Percentiles rank a stretch among this genome's conserved stretches.
Evolutionary conservation across 2,797 vertebrate species (phyloP).

Genomic region (Furcifer pardalis): DNA sequence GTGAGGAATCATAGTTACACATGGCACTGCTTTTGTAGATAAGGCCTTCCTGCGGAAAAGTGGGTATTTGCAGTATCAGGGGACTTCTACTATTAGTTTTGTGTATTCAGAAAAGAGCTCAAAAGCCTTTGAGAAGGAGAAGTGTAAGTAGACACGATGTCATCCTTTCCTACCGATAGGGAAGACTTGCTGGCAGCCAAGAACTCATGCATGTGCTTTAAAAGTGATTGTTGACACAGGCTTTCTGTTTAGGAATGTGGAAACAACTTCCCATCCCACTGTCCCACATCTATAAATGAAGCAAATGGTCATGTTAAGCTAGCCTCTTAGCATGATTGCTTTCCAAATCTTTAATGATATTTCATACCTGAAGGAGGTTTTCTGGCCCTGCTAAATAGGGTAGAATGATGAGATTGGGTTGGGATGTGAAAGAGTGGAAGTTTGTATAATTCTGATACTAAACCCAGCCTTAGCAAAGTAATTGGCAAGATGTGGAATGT

Average conservation of each 20-base stretch:
- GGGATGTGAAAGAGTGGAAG: background rate
- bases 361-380: slow-evolving; percentile 2
- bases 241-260: slow-evolving; percentile 44
- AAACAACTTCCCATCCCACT: slow-evolving; percentile 38
- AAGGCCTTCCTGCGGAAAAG: slow-evolving; percentile 9
- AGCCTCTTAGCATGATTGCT: slow-evolving; percentile 2
- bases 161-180: slow-evolving; percentile 44
- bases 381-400: background rate
- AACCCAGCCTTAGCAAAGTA: slow-evolving; percentile 1
- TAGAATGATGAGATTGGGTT: background rate
- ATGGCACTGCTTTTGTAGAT: slow-evolving; percentile 1
- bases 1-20: background rate
- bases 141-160: slow-evolving; percentile 59
- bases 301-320: slow-evolving; percentile 24
- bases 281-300: slow-evolving; percentile 1
- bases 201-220: slow-evolving; percentile 28
- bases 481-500: background rate
- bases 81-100: slow-evolving; percentile 13
- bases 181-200: slow-evolving; percentile 25
- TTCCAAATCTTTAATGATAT: slow-evolving; percentile 13
- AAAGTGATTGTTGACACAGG: slow-evolving; percentile 35
- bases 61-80: background rate
- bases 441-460: background rate
- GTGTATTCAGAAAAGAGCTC: slow-evolving; percentile 25
- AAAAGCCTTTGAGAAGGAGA: slow-evolving; percentile 28